phyloP scores from a whole-genome alignment of 2,888 invertebrate species.

The Chaetoderma sp. region DNA sequence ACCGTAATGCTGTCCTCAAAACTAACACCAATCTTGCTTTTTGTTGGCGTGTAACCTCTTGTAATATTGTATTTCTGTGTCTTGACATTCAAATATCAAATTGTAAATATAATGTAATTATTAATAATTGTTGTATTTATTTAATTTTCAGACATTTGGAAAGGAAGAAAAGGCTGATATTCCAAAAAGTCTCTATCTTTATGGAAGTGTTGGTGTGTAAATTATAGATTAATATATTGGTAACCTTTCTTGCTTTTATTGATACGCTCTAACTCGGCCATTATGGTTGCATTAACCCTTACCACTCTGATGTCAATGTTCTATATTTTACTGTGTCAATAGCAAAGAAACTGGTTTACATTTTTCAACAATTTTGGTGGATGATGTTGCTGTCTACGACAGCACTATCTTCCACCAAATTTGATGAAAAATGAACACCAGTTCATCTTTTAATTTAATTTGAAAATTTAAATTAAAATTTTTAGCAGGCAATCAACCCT shows the following conservation, averaged over 20 bases:
- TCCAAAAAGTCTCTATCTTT: conserved; percentile 61
- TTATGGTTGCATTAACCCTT: neutral
- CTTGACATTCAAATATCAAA: neutral
- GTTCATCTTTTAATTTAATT: too few relatives aligned
- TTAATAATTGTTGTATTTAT: neutral
- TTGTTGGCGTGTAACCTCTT: too few relatives aligned
- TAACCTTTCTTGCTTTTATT: too few relatives aligned
- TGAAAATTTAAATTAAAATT: too few relatives aligned
- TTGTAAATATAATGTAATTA: neutral
- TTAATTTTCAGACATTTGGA: conserved; percentile 9
- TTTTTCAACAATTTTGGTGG: neutral
- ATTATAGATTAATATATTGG: neutral
- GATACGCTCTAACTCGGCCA: too few relatives aligned
- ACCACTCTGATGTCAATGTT: neutral
- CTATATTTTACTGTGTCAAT: neutral
- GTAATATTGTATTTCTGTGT: conserved; percentile 11
- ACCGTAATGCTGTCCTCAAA: too few relatives aligned
- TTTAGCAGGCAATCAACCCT: too few relatives aligned
- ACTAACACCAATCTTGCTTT: too few relatives aligned
- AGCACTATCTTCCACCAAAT: too few relatives aligned
- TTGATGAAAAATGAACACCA: too few relatives aligned
- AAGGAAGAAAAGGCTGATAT: conserved; percentile 20
- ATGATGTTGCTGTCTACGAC: too few relatives aligned
- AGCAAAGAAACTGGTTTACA: neutral
- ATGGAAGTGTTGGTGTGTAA: conserved; percentile 61